These are phyloP conservation scores for Meriones unguiculatus DNA, from an alignment of 2,113 vertebrate species.

Conservation along the genomic window DNA sequence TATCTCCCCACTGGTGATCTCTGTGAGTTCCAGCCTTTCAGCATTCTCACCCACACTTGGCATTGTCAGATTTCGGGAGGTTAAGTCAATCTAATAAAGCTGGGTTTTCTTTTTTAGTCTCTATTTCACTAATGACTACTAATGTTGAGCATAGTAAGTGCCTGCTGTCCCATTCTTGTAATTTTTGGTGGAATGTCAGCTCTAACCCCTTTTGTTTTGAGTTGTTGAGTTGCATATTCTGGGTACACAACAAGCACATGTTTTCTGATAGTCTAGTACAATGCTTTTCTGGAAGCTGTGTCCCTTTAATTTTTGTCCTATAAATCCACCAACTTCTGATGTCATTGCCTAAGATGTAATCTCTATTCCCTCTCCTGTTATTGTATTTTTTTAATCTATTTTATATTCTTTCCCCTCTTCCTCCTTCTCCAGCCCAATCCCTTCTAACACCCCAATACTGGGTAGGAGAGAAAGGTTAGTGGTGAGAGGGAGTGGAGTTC, in stretches of 20 bases:
- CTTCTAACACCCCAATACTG: no score
- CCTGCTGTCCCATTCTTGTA: background rate
- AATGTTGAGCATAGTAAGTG: background rate
- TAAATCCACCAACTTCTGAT: background rate
- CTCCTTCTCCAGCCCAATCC: no score
- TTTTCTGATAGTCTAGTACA: background rate
- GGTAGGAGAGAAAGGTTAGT: no score
- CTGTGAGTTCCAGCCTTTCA: background rate
- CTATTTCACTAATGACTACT: background rate
- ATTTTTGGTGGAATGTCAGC: background rate
- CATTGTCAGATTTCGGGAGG: background rate
- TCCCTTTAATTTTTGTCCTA: background rate
- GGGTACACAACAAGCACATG: background rate
- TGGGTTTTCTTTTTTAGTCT: conserved; percentile 14
- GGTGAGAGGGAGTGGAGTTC: no score
- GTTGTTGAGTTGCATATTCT: background rate
- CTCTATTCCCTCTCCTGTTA: background rate
- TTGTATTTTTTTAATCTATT: no score
- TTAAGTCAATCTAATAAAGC: background rate
- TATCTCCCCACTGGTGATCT: background rate
- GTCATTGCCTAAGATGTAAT: background rate
- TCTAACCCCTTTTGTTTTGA: background rate
- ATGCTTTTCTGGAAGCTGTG: background rate
- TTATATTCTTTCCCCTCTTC: no score
- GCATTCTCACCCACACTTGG: background rate